phyloP scores from a whole-genome alignment of 2,113 vertebrate genomes.

The Lophura nycthemera region DNA sequence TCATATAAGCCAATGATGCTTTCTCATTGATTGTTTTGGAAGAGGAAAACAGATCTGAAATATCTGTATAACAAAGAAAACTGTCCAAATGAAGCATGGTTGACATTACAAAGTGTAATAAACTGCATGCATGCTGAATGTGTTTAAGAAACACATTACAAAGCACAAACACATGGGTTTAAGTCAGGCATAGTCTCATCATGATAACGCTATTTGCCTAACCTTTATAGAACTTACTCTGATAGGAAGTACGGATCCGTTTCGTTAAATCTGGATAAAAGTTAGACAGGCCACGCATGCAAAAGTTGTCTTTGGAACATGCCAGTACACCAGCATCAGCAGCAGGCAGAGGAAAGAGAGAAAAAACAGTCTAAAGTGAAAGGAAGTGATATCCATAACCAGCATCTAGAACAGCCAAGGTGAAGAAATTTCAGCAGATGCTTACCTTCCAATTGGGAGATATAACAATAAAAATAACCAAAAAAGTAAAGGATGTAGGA shows the following conservation, averaged over 20 bases:
- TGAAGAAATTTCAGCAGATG: constrained; percentile 78
- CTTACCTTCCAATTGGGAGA: constrained; percentile 69
- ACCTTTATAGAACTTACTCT: constrained; percentile 93
- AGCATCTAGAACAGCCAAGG: constrained; percentile 81
- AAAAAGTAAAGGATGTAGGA: constrained; percentile 68
- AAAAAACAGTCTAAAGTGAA: constrained; percentile 85
- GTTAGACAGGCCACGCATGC: constrained; percentile 99
- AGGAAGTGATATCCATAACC: constrained; percentile 82
- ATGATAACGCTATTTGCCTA: constrained; percentile 73
- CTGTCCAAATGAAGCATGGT: constrained; percentile 32
- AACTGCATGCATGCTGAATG: constrained; percentile 81
- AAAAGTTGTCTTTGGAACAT: constrained; percentile 99
- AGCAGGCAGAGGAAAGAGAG: constrained; percentile 84
- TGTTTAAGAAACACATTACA: constrained; percentile 80
- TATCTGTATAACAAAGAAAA: neutral
- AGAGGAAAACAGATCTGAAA: neutral
- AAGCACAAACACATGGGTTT: constrained; percentile 67
- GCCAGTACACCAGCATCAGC: constrained; percentile 93
- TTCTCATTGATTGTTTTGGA: neutral
- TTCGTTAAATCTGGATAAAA: constrained; percentile 99
- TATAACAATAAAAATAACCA: constrained; percentile 65
- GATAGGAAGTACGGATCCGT: constrained; percentile 99
- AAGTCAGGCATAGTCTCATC: constrained; percentile 67
- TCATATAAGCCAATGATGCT: neutral
- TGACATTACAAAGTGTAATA: constrained; percentile 55